phyloP scores from a whole-genome alignment of 2,888 invertebrate genomes.

The Oxystoma pomonae region DNA sequence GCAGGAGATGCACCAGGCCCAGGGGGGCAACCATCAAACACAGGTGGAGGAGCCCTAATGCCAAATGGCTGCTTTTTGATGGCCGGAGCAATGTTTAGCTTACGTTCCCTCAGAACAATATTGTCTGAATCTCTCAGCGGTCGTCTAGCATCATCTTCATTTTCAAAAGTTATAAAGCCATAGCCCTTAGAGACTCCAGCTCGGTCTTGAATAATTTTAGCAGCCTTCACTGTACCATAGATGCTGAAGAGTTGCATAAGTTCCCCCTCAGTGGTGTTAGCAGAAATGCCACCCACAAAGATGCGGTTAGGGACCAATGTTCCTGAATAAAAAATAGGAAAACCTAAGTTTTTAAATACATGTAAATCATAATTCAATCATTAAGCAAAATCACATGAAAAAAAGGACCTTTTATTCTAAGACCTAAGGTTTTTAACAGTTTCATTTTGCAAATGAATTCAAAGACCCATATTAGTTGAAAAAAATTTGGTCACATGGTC shows the following conservation, averaged over 20 bases:
- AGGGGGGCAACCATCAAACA: slow-evolving; percentile 16
- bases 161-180: slow-evolving; percentile 81
- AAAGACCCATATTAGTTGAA: no score
- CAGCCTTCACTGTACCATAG: slow-evolving; percentile 85
- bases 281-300: slow-evolving; percentile 94
- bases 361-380: no score
- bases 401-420: no score
- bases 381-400: no score
- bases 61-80: slow-evolving; percentile 68
- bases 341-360: background rate
- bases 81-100: slow-evolving; percentile 82
- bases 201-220: slow-evolving; percentile 91
- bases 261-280: slow-evolving; percentile 90
- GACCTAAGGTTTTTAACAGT: no score
- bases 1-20: slow-evolving; percentile 40
- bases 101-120: slow-evolving; percentile 73
- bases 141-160: slow-evolving; percentile 78
- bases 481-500: no score
- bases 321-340: slow-evolving; percentile 50
- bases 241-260: slow-evolving; percentile 87
- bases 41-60: slow-evolving; percentile 14
- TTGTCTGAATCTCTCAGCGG: slow-evolving; percentile 72
- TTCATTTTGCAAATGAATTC: no score
- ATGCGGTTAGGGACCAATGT: slow-evolving; percentile 92
- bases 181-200: slow-evolving; percentile 95